These are phyloP conservation scores for Erynnis tages DNA, from an alignment of 2,888 invertebrate species.

Conservation along the genomic window DNA sequence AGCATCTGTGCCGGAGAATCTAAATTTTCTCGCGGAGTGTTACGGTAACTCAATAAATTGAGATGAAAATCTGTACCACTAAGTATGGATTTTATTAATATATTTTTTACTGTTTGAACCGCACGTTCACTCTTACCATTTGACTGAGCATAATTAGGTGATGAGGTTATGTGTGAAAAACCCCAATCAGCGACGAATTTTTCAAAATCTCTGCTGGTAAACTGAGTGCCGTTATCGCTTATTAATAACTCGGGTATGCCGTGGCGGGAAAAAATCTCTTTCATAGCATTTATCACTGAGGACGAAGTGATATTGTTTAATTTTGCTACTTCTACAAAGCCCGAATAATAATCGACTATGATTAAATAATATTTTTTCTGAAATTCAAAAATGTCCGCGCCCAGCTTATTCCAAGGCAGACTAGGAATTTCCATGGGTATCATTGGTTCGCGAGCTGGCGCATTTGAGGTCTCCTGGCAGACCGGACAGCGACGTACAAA, in stretches of 20 bases:
- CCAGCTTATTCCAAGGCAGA: too few relatives aligned
- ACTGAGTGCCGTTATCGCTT: slow-evolving; percentile 9
- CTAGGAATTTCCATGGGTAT: too few relatives aligned
- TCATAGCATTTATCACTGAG: not conserved
- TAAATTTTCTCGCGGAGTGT: slow-evolving; percentile 29
- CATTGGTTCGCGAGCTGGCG: too few relatives aligned
- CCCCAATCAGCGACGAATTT: slow-evolving; percentile 32
- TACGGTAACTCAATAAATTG: slow-evolving; percentile 29
- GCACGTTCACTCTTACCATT: slow-evolving; percentile 35
- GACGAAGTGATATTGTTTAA: not conserved
- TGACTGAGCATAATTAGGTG: slow-evolving; percentile 27
- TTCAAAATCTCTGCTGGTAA: slow-evolving; percentile 21
- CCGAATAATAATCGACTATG: too few relatives aligned
- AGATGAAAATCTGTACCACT: slow-evolving; percentile 28
- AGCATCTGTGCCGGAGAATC: slow-evolving; percentile 31
- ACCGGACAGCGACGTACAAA: too few relatives aligned
- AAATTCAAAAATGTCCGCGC: too few relatives aligned
- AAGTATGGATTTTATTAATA: slow-evolving; percentile 31
- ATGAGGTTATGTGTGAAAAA: slow-evolving; percentile 31
- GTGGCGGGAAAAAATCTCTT: not conserved
- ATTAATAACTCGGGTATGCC: not conserved
- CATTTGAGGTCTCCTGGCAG: too few relatives aligned
- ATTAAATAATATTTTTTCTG: too few relatives aligned
- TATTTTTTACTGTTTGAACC: too few relatives aligned
- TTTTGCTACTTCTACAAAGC: too few relatives aligned